Evolutionary conservation across 2,113 vertebrate genomes (phyloP), one percentile per base, ranked within the genome.

Genomic region (Prunella himalayana): DNA sequence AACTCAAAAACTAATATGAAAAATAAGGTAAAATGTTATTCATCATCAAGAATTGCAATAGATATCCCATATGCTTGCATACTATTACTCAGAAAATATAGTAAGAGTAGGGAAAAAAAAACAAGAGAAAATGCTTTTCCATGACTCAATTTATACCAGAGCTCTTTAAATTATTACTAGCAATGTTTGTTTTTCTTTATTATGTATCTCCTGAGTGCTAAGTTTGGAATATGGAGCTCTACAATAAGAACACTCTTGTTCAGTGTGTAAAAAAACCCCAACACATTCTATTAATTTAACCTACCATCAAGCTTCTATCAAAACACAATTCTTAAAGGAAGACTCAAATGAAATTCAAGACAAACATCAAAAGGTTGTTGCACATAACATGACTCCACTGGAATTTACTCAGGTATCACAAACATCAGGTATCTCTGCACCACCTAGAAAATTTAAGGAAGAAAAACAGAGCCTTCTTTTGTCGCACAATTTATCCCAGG

Each of bases 201-300:
- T 30, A 33, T 15, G 2, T 33, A 51, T 53, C 44, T 72, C 14
- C 28, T 49, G 22, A 83, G 53, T 2, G 11, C 30, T 51, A 81
- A 56, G 11, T 47, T 35, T 54, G 18, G 28, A 82, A 77, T 60
- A 71, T 8, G 24, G 31, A 84, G 69, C 30, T 47, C 13, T 53
- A 9, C 10, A 78, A 65, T 50, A 68, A 15, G 82, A 61, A 61
- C 8, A 41, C 25, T 50, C 18, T 11, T 60, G 13, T 20, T 66
- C n/a, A 25, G 20, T 28, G 7, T 11, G 5, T 14, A 7, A 42
- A 85, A 76, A 65, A 41, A 0, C 0, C 30, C 22, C 37, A 72
- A 56, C 8, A 75, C 11, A 68, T 3, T 12, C 35, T 61, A 63
- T 6, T 57, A 7, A 65, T n/a, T 35, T 56, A 16, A 79, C 53